These are phyloP conservation scores for Cotesia chilonis DNA, from an alignment of 1,140 invertebrate genomes.

Conservation along the genomic window DNA sequence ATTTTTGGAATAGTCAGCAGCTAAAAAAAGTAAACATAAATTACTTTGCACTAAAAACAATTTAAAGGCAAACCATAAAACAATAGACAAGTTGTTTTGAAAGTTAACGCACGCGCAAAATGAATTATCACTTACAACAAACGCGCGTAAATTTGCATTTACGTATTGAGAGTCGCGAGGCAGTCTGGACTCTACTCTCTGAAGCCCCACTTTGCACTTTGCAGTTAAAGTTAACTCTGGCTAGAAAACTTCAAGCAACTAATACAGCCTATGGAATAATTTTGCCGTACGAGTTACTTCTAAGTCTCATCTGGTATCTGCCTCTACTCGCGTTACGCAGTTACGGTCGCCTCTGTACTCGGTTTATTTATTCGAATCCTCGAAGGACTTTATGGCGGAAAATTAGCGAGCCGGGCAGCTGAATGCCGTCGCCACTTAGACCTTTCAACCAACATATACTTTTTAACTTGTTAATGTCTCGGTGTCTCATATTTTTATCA, in stretches of 20 bases:
- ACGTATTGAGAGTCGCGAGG: conserved; percentile 7
- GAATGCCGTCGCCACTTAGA: conserved; percentile 29
- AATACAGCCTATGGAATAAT: neutral
- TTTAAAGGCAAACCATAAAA: neutral
- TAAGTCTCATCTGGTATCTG: too few relatives aligned
- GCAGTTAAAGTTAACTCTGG: too few relatives aligned
- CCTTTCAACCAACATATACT: neutral
- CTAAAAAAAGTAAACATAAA: too few relatives aligned
- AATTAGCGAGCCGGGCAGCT: conserved; percentile 27
- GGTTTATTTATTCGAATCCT: conserved; percentile 27
- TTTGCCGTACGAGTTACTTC: neutral
- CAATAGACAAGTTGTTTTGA: neutral
- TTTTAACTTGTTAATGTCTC: neutral
- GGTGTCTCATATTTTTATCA: neutral
- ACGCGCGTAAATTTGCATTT: conserved; percentile 31
- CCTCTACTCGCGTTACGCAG: neutral
- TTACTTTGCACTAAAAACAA: neutral
- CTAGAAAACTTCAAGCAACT: too few relatives aligned
- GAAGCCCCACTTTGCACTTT: conserved; percentile 33
- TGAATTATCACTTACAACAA: conserved; percentile 31
- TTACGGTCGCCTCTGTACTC: neutral
- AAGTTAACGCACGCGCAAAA: conserved; percentile 13
- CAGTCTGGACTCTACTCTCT: neutral
- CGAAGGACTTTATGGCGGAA: conserved; percentile 29
- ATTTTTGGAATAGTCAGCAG: too few relatives aligned